A percentile compares a stretch with the other conserved stretches of the same genome.
These are phyloP conservation scores for Micrastur ruficollis DNA, from an alignment of 2,797 vertebrate genomes.

Conservation along the genomic window DNA sequence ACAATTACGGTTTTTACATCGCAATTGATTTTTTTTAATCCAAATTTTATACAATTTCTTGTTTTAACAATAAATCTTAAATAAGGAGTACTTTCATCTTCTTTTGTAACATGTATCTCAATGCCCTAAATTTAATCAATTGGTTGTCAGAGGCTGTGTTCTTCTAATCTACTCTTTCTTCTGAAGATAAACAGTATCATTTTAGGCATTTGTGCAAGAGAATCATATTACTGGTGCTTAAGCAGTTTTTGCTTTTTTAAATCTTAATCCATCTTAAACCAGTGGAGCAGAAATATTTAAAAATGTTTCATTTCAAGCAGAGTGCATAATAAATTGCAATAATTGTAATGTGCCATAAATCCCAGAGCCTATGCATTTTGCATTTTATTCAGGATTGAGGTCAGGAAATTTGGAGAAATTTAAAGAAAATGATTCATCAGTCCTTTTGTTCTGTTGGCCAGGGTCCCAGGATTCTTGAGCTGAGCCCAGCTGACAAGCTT, in stretches of 20 bases:
- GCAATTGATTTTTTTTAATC: constrained; percentile 46
- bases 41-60: constrained; percentile 73
- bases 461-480: constrained; percentile 90
- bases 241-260: constrained; percentile 82
- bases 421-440: constrained; percentile 87
- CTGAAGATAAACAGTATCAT: constrained; percentile 83
- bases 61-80: constrained; percentile 79
- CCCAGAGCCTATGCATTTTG: constrained; percentile 85
- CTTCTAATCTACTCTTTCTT: constrained; percentile 78
- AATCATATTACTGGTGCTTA: constrained; percentile 85
- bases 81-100: constrained; percentile 70
- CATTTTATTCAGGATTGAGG: constrained; percentile 85
- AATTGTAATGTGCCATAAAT: constrained; percentile 87
- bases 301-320: constrained; percentile 86
- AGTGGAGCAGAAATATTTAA: constrained; percentile 86
- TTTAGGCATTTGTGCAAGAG: constrained; percentile 82
- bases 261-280: constrained; percentile 88
- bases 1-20: background rate
- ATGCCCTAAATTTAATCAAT: constrained; percentile 81
- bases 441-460: constrained; percentile 88
- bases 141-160: constrained; percentile 75
- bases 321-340: constrained; percentile 86
- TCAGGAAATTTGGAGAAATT: constrained; percentile 89
- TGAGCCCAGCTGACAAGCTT: constrained; percentile 92
- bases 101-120: constrained; percentile 74